phyloP scores from a whole-genome alignment of 2,888 invertebrate genomes.

The Andrena trimmerana region DNA sequence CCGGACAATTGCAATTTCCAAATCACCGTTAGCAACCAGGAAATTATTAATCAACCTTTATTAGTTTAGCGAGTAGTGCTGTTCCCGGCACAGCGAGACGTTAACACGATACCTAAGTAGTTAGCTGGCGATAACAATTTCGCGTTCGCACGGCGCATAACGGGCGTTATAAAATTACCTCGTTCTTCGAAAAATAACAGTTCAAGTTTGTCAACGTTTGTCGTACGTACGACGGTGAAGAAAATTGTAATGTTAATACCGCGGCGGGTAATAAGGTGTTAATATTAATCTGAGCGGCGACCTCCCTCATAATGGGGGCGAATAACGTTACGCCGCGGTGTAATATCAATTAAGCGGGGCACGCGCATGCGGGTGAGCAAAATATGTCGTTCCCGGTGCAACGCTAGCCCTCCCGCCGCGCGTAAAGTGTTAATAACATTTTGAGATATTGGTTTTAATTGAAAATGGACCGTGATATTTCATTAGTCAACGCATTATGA shows the following conservation, averaged over 20 bases:
- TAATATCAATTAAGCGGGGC: conserved; percentile 48
- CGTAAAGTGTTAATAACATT: conserved; percentile 32
- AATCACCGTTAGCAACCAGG: not conserved
- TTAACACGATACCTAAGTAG: conserved; percentile 4
- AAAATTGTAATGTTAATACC: conserved; percentile 47
- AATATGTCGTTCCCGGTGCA: conserved; percentile 14
- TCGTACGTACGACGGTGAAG: not conserved
- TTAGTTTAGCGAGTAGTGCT: not conserved
- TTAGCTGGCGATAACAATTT: conserved; percentile 30
- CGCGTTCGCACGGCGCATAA: not conserved
- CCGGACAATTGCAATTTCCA: conserved; percentile 25
- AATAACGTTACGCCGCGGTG: conserved; percentile 40
- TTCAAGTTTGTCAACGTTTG: not conserved
- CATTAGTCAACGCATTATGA: conserved; percentile 3
- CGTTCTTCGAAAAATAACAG: conserved; percentile 15
- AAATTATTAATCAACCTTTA: conserved; percentile 31
- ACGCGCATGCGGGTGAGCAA: not conserved
- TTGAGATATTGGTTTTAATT: conserved; percentile 33
- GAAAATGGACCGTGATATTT: conserved; percentile 29
- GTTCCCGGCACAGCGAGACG: not conserved
- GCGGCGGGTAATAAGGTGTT: conserved; percentile 53
- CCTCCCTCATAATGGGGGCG: conserved; percentile 39
- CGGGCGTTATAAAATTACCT: conserved; percentile 20
- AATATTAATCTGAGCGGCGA: conserved; percentile 49
- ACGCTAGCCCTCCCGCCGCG: not conserved